Evolutionary conservation across 53 echinoderm and acorn worm species (phyloP).

Genomic region (Crossaster papposus): DNA sequence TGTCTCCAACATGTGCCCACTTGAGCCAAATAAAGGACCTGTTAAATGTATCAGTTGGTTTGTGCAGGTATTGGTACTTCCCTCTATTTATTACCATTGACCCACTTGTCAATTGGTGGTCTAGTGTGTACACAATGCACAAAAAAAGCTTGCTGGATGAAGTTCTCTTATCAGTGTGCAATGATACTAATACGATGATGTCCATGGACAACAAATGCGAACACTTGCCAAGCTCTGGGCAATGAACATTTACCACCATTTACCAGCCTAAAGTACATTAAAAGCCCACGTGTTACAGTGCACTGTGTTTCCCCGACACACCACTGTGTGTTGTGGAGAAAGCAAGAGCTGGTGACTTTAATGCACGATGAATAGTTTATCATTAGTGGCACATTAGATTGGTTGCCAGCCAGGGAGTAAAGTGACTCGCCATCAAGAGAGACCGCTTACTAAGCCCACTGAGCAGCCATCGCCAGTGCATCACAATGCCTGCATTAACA

Average conservation of each 20-base stretch:
- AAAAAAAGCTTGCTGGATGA: background rate
- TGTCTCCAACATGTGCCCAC: background rate
- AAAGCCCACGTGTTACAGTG: background rate
- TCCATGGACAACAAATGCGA: background rate
- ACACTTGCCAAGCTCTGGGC: background rate
- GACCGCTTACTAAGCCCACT: background rate
- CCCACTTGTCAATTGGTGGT: background rate
- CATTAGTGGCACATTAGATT: conserved; percentile 41
- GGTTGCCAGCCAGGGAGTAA: conserved; percentile 10
- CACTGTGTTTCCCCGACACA: background rate
- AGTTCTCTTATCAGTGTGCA: background rate
- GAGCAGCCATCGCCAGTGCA: background rate
- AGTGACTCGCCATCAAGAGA: conserved; percentile 12
- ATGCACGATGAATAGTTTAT: conserved; percentile 43
- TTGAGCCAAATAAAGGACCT: background rate
- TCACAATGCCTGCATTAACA: conserved; percentile 29
- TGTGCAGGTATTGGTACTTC: background rate
- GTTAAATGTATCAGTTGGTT: background rate
- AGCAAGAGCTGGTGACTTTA: conserved; percentile 15
- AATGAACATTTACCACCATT: background rate
- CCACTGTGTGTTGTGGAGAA: background rate
- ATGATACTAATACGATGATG: background rate
- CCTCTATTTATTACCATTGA: background rate
- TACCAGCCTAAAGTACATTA: background rate
- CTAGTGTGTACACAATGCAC: background rate